Conservation (phyloP, 2,113 vertebrate genomes). For the Chiloscyllium plagiosum region DNA sequence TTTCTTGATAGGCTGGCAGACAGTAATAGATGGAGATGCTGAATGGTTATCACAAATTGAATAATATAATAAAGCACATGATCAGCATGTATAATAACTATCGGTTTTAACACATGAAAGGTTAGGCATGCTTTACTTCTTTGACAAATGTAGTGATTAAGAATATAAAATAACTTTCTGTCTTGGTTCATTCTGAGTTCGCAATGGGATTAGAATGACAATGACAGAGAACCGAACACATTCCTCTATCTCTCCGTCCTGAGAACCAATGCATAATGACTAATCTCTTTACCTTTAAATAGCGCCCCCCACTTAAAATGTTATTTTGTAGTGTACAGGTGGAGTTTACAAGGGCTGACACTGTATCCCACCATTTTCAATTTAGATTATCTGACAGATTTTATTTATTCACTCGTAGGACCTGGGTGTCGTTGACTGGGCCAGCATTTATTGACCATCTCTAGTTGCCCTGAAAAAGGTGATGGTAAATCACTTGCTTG, state of each 20-base stretch:
- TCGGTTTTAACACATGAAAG: neutral
- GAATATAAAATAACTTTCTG: neutral
- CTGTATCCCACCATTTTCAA: neutral
- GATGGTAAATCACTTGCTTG: no score
- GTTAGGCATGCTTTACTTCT: neutral
- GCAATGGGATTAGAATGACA: neutral
- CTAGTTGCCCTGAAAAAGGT: no score
- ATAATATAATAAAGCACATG: constrained; percentile 27
- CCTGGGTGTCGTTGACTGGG: no score
- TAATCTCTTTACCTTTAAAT: neutral
- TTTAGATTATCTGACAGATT: neutral
- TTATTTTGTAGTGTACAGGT: neutral
- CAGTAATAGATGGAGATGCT: constrained; percentile 23
- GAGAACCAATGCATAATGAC: no score
- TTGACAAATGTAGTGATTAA: neutral
- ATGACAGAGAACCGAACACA: neutral
- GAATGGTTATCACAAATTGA: constrained; percentile 34
- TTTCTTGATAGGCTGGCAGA: neutral
- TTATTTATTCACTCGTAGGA: no score
- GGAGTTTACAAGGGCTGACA: neutral
- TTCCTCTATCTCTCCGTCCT: neutral
- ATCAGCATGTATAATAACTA: constrained; percentile 13
- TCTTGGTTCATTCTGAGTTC: neutral
- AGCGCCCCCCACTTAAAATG: neutral
- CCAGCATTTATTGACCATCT: no score